These are phyloP conservation scores for Anser cygnoides DNA, from an alignment of 2,113 vertebrate genomes.

Conservation along the genomic window DNA sequence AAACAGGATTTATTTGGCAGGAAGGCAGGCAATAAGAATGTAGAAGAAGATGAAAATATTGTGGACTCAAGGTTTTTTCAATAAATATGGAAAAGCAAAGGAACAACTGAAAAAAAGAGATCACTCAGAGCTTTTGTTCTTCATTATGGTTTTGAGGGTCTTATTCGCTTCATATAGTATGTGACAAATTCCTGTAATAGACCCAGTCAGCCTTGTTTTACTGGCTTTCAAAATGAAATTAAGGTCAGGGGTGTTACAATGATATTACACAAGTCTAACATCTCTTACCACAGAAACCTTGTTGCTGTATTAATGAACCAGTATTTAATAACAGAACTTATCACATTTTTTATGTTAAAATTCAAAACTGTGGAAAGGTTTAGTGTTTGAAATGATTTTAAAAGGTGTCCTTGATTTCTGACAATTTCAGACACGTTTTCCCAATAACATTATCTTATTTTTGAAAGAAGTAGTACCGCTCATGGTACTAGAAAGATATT, in stretches of 20 bases:
- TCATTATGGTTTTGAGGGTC: background rate
- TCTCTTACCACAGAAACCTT: background rate
- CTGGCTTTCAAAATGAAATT: background rate
- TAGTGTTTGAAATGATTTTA: background rate
- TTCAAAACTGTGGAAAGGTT: background rate
- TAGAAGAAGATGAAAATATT: background rate
- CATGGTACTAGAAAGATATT: background rate
- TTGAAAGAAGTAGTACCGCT: background rate
- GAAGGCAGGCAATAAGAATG: background rate
- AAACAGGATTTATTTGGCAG: background rate
- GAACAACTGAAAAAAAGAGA: background rate
- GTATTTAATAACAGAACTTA: background rate
- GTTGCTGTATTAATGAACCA: background rate
- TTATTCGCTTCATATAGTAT: background rate
- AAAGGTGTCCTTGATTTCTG: background rate
- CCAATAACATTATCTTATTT: background rate
- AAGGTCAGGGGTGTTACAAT: background rate
- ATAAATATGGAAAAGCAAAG: background rate
- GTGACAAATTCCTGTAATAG: background rate
- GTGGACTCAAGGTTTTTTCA: background rate
- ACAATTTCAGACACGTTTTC: background rate
- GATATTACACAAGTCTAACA: background rate
- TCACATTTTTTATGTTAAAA: background rate
- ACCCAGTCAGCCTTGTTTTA: background rate
- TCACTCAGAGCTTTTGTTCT: background rate